Evolutionary conservation across 2,797 vertebrate species (phyloP).

Genomic region (Staurois parvus): DNA sequence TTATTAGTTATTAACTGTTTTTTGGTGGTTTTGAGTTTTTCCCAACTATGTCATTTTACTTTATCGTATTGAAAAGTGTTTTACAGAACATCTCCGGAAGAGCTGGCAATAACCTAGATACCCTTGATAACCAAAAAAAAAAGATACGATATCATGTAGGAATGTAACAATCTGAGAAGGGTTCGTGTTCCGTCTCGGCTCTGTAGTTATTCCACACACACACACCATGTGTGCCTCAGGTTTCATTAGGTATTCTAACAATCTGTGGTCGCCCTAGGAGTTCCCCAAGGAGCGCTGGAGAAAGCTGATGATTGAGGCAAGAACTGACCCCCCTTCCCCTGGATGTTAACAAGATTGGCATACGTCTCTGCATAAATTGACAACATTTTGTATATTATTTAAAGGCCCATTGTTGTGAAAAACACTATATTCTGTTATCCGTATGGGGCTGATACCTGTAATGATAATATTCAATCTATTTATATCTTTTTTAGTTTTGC

Average conservation of each 20-base stretch:
- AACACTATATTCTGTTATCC: too few species aligned
- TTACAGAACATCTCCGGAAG: too few species aligned
- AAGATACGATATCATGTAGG: neutral
- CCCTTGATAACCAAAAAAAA: too few species aligned
- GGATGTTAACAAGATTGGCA: constrained; percentile 20
- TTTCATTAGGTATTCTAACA: constrained; percentile 46
- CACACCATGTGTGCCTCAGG: constrained; percentile 16
- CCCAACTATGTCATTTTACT: too few species aligned
- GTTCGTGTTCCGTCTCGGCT: neutral
- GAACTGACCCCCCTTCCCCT: constrained; percentile 8
- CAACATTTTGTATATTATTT: neutral
- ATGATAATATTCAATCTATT: too few species aligned
- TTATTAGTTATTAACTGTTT: too few species aligned
- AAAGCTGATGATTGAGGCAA: constrained; percentile 13
- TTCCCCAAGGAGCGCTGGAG: constrained; percentile 16
- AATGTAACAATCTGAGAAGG: neutral
- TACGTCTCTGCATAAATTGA: neutral
- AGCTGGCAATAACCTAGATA: too few species aligned
- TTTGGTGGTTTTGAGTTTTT: too few species aligned
- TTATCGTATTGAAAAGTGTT: too few species aligned
- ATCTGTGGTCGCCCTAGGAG: constrained; percentile 52
- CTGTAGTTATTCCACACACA: constrained; percentile 21
- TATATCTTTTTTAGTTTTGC: too few species aligned
- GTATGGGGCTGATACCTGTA: too few species aligned
- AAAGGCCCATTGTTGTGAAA: too few species aligned